Conservation (phyloP, 2,797 vertebrate species). For the Enteromius mattozi region DNA sequence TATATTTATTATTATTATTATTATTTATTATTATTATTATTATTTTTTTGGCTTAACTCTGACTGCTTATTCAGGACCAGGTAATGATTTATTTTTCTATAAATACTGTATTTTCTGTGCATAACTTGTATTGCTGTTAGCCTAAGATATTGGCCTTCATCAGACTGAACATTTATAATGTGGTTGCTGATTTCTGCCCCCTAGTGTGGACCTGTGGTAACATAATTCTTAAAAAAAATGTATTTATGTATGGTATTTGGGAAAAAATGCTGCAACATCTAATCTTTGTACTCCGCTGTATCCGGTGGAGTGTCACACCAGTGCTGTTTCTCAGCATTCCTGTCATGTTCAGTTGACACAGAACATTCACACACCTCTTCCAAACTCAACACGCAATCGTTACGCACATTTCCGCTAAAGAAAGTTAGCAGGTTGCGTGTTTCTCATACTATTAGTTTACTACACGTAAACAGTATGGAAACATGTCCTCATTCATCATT, state of each 20-base stretch:
- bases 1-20: too few species aligned
- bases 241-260: not conserved
- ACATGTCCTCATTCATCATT: not conserved
- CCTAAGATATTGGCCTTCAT: not conserved
- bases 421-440: not conserved
- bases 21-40: not conserved
- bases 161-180: not conserved
- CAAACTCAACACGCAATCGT: not conserved
- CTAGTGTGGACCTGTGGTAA: not conserved
- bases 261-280: not conserved
- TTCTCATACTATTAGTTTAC: not conserved
- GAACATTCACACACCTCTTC: not conserved
- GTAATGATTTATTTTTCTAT: not conserved
- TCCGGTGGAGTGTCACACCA: not conserved
- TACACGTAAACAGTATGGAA: not conserved
- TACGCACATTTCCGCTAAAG: not conserved
- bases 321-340: conserved; percentile 24
- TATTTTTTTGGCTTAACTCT: not conserved
- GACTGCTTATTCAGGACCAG: too few species aligned
- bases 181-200: conserved; percentile 9
- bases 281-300: not conserved
- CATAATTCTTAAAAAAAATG: not conserved
- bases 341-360: not conserved
- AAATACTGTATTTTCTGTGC: not conserved
- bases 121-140: not conserved